These are phyloP conservation scores for Auanema freiburgensis DNA, from an alignment of 2,888 invertebrate genomes.

Conservation along the genomic window DNA sequence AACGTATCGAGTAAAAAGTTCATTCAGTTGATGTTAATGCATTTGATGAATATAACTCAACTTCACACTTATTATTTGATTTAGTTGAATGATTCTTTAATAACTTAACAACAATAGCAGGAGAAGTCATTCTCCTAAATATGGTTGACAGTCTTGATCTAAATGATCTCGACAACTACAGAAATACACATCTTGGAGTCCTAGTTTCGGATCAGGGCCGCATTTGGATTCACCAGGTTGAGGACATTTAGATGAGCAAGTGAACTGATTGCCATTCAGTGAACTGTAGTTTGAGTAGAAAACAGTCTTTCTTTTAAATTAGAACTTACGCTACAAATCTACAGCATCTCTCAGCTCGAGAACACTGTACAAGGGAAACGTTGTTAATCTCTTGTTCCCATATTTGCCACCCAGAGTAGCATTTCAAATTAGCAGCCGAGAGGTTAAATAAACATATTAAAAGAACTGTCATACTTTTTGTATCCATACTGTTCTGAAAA, in stretches of 20 bases:
- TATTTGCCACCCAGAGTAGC: slow-evolving; percentile 17
- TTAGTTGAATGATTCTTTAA: too few relatives aligned
- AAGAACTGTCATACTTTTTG: too few relatives aligned
- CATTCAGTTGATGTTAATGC: too few relatives aligned
- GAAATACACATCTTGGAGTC: slow-evolving; percentile 15
- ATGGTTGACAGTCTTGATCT: slow-evolving; percentile 13
- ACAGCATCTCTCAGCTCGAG: slow-evolving; percentile 10
- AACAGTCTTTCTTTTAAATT: neutral
- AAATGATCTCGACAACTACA: slow-evolving; percentile 11
- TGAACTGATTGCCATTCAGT: slow-evolving; percentile 11
- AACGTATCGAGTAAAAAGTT: too few relatives aligned
- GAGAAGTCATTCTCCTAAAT: slow-evolving; percentile 8
- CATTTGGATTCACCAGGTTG: slow-evolving; percentile 4
- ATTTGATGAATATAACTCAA: too few relatives aligned
- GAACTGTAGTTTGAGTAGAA: slow-evolving; percentile 13
- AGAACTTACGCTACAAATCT: slow-evolving; percentile 13
- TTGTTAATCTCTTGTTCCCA: slow-evolving; percentile 19
- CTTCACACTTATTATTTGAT: too few relatives aligned
- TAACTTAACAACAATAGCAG: too few relatives aligned
- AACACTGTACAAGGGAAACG: slow-evolving; percentile 10
- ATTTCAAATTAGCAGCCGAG: neutral
- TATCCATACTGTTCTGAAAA: too few relatives aligned
- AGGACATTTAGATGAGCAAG: slow-evolving; percentile 16
- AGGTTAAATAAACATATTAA: too few relatives aligned
- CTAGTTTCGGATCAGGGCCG: slow-evolving; percentile 17